Conservation (phyloP, 2,888 invertebrate species). For the Brachylomia viminalis region DNA sequence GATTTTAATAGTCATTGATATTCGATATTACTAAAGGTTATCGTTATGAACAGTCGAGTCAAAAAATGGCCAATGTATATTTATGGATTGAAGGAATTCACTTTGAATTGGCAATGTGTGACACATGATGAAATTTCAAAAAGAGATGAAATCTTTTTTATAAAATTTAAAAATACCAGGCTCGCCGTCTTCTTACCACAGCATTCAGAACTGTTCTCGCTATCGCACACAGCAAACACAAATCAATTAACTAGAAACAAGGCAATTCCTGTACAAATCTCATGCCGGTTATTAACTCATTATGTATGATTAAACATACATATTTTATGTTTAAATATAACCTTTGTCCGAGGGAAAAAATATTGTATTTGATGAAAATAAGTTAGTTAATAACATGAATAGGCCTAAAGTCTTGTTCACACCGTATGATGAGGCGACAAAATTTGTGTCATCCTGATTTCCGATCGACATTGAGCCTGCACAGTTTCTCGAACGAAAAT, state of each 20-base stretch:
- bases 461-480: too few species aligned
- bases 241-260: constrained; percentile 37
- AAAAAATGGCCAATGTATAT: too few species aligned
- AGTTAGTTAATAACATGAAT: constrained; percentile 35
- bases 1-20: neutral
- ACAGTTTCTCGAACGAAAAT: too few species aligned
- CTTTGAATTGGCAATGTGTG: neutral
- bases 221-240: neutral
- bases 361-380: constrained; percentile 60
- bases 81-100: neutral
- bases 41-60: too few species aligned
- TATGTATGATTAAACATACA: constrained; percentile 56
- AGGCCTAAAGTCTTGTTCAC: constrained; percentile 20
- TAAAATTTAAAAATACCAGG: neutral
- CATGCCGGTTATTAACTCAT: constrained; percentile 49
- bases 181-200: neutral
- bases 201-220: neutral
- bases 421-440: neutral
- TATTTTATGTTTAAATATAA: too few species aligned
- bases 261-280: constrained; percentile 27
- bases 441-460: neutral
- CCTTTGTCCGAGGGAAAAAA: constrained; percentile 55
- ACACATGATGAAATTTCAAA: neutral
- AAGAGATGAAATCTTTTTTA: too few species aligned
- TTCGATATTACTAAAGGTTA: neutral